Percentiles rank a stretch among this genome's conserved stretches.
Evolutionary conservation across 2,888 invertebrate genomes (phyloP).

Genomic region (Syrista parreyssii): DNA sequence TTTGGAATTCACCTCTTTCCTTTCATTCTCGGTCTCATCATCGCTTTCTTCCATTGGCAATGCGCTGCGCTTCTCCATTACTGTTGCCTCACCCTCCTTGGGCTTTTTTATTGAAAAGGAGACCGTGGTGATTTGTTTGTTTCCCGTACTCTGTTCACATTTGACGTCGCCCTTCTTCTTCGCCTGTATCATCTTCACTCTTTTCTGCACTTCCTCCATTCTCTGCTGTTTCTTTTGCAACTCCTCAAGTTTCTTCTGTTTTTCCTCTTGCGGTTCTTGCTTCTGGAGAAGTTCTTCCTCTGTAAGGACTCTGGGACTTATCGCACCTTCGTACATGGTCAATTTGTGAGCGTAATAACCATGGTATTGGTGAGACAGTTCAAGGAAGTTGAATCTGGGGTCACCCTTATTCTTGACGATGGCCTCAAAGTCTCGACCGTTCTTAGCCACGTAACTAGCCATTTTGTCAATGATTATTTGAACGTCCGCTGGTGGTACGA

Average conservation of each 20-base stretch:
- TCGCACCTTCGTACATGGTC: constrained; percentile 64
- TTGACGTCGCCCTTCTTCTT: constrained; percentile 58
- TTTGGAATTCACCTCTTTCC: constrained; percentile 51
- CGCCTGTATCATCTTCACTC: constrained; percentile 61
- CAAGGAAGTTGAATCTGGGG: constrained; percentile 87
- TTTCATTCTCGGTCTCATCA: constrained; percentile 54
- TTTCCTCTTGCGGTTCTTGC: constrained; percentile 60
- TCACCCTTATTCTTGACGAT: constrained; percentile 87
- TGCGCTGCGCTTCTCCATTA: constrained; percentile 75
- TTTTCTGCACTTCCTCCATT: constrained; percentile 63
- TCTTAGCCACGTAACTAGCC: constrained; percentile 95
- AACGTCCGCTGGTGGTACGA: constrained; percentile 83
- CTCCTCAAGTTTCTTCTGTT: constrained; percentile 61
- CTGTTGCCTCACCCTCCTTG: constrained; percentile 76
- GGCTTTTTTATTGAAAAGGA: constrained; percentile 88
- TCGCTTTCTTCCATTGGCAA: constrained; percentile 80
- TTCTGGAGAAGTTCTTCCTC: constrained; percentile 60
- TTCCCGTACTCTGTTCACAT: constrained; percentile 58
- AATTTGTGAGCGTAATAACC: constrained; percentile 83
- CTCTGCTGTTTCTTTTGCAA: constrained; percentile 60
- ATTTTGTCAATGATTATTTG: constrained; percentile 94
- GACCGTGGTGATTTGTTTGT: constrained; percentile 69
- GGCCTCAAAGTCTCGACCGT: constrained; percentile 93
- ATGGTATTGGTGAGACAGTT: constrained; percentile 80
- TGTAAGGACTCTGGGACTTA: constrained; percentile 58